These are phyloP conservation scores for Suncus etruscus DNA, from an alignment of 2,113 vertebrate species.

Conservation along the genomic window DNA sequence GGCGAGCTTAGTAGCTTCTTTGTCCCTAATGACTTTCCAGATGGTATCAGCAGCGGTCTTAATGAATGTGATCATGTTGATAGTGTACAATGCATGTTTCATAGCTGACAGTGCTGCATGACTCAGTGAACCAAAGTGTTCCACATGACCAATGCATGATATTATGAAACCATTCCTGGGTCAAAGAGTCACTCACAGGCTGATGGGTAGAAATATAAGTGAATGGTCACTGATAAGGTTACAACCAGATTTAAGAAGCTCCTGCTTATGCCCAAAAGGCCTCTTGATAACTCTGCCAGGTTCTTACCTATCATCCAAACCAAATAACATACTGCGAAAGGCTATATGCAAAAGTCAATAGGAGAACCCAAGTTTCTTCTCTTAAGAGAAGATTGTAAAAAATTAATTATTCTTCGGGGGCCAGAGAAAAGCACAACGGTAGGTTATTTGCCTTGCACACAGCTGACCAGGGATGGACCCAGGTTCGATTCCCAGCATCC, in stretches of 20 bases:
- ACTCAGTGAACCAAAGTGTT: neutral
- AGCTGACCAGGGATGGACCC: no score
- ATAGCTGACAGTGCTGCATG: conserved; percentile 29
- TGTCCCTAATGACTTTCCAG: neutral
- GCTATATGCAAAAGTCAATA: neutral
- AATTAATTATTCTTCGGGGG: no score
- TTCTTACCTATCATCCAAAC: conserved; percentile 26
- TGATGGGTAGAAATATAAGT: neutral
- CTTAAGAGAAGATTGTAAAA: conserved; percentile 29
- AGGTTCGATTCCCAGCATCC: no score
- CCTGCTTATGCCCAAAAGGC: neutral
- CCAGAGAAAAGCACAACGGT: no score
- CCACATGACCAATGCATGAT: neutral
- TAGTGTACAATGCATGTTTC: conserved; percentile 11
- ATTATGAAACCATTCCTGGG: no score
- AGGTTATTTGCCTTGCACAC: no score
- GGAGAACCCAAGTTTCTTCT: neutral
- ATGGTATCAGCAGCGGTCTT: neutral
- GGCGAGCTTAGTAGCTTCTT: neutral
- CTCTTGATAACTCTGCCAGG: neutral
- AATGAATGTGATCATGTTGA: neutral
- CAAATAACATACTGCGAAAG: neutral
- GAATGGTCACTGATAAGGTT: neutral
- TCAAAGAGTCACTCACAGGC: no score
- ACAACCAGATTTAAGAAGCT: conserved; percentile 2